Percentiles rank a stretch among this genome's conserved stretches.
These are phyloP conservation scores for Bergia sp. DNA, from an alignment of 92 coral and sea anemone species.

Conservation along the genomic window DNA sequence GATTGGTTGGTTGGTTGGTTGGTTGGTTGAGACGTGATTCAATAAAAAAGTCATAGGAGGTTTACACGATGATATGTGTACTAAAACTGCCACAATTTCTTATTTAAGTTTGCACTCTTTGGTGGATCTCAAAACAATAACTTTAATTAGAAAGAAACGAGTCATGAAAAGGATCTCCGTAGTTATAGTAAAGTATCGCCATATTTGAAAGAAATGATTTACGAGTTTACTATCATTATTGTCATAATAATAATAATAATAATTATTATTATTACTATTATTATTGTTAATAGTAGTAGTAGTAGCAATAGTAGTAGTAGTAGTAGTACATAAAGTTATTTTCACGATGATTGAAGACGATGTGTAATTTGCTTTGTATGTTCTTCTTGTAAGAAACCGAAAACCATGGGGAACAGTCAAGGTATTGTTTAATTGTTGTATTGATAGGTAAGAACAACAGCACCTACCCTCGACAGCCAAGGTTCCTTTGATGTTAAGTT, in stretches of 20 bases:
- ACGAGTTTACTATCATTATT: too few species aligned
- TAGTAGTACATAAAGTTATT: too few species aligned
- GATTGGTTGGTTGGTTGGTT: not conserved
- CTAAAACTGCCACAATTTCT: too few species aligned
- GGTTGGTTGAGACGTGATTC: not conserved
- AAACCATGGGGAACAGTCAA: not conserved
- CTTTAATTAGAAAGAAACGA: too few species aligned
- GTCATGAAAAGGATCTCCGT: not conserved
- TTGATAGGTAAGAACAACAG: not conserved
- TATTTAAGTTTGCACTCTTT: not conserved
- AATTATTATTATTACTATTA: too few species aligned
- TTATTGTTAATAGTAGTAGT: too few species aligned
- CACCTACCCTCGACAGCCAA: conserved; percentile 66
- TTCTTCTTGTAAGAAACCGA: not conserved
- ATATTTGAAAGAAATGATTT: too few species aligned
- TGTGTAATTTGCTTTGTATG: not conserved
- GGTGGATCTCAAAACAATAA: not conserved
- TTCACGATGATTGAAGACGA: too few species aligned
- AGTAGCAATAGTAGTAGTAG: too few species aligned
- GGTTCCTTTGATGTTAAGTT: conserved; percentile 51
- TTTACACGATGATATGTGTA: not conserved
- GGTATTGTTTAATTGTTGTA: not conserved
- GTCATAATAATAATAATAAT: too few species aligned
- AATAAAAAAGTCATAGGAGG: too few species aligned
- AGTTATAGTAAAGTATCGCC: too few species aligned